Conservation (phyloP, 2,888 invertebrate genomes). For the Desoria tigrina region DNA sequence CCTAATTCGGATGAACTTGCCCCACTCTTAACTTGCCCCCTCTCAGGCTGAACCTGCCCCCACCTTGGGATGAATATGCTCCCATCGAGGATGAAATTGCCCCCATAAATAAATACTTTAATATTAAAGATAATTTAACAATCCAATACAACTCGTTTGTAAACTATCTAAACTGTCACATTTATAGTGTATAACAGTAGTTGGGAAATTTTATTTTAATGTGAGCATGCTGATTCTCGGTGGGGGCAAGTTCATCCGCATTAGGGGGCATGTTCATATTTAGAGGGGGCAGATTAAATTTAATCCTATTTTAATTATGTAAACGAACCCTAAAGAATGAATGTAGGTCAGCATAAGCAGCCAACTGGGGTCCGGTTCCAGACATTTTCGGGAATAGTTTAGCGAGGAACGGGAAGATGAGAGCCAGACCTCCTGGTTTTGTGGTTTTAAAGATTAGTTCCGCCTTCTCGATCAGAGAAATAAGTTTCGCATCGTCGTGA, state of each 20-base stretch:
- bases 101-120: too few species aligned
- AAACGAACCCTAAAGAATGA: constrained; percentile 14
- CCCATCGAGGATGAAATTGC: too few species aligned
- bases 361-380: constrained; percentile 14
- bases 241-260: too few species aligned
- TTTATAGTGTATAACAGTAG: too few species aligned
- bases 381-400: constrained; percentile 20
- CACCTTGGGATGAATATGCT: too few species aligned
- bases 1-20: too few species aligned
- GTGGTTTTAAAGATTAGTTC: constrained; percentile 26
- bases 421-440: constrained; percentile 1
- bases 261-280: background rate
- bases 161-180: background rate
- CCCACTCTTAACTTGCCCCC: too few species aligned
- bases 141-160: background rate
- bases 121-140: too few species aligned
- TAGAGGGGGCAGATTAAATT: too few species aligned
- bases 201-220: too few species aligned
- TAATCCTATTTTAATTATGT: background rate
- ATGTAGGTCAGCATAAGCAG: constrained; percentile 16
- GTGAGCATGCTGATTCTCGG: too few species aligned
- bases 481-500: constrained; percentile 30
- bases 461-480: constrained; percentile 19
- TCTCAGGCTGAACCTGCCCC: too few species aligned
- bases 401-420: constrained; percentile 22